Evolutionary conservation across 2,888 invertebrate species (phyloP), one percentile per base, ranked within the genome.

Genomic region (Willowsia nigromaculata): DNA sequence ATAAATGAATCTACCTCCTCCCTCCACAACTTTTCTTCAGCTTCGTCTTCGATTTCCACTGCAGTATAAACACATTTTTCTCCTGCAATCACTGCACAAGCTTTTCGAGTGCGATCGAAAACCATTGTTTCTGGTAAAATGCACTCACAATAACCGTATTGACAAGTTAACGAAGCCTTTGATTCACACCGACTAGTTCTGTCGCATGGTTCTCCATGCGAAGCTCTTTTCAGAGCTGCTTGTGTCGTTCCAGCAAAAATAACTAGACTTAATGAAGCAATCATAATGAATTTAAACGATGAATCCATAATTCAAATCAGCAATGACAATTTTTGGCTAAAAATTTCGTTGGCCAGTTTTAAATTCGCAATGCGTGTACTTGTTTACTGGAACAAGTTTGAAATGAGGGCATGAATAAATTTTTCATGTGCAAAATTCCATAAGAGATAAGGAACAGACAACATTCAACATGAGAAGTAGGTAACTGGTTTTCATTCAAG

Each of bases 1-100:
- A n/a, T n/a, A n/a, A n/a, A n/a, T n/a, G n/a, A n/a, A n/a, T n/a
- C n/a, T n/a, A n/a, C n/a, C n/a, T 80, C 80, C 7, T 80, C 80
- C 13, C 80, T 53, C 56, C 59, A 80, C 59, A 59, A 59, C 37
- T 40, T 80, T 30, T 80, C 80, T 18, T 76, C 53, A 1, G 53
- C 59, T 53, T 37, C 56, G 15, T 80, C 80, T 37, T 80, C 80
- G 0, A 59, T 80, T 80, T 59, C 80, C 0, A 80, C 80, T 56
- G 80, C 80, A 37, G 80, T 59, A 18, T 80, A 80, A 37, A 59
- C 18, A 37, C 80, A 80, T 37, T 59, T 80, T 11, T 59, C 80
- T 33, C 80, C 80, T 13, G 80, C 53, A 15, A 80, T 56, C 6
- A 80, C 80, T 15, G 59, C 80, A 22, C 80, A 80, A 9, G 53